Evolutionary conservation across 2,113 vertebrate species (phyloP).

Genomic region (Mesocricetus auratus): DNA sequence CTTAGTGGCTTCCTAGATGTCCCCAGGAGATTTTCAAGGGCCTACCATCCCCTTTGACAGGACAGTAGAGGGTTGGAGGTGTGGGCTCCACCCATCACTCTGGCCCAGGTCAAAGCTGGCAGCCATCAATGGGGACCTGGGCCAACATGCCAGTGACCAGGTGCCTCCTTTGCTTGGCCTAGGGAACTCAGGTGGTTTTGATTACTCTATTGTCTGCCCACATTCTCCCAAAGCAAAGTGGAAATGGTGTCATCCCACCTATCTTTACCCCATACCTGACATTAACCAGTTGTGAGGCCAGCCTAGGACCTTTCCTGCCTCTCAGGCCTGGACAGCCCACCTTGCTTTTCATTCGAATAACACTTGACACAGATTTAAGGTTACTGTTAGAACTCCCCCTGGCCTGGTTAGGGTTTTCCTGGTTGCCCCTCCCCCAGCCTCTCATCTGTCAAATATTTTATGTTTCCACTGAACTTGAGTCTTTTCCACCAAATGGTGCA

Average conservation of each 20-base stretch:
- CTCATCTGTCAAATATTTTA: accelerated
- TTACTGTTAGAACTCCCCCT: not conserved
- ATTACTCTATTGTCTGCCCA: not conserved
- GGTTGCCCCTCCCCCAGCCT: no score
- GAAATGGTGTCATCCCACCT: not conserved
- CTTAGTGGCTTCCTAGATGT: accelerated
- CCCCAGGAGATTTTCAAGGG: not conserved
- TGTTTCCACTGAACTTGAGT: not conserved
- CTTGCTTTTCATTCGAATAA: no score
- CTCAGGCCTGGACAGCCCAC: not conserved
- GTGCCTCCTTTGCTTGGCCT: not conserved
- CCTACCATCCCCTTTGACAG: accelerated
- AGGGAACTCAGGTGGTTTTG: not conserved
- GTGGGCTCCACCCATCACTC: not conserved
- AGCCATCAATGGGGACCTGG: not conserved
- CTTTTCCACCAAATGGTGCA: not conserved
- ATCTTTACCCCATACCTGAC: accelerated
- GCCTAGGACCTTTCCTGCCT: accelerated
- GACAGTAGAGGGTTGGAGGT: not conserved
- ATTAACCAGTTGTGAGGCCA: accelerated
- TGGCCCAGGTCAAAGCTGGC: not conserved
- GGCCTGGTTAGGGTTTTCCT: not conserved
- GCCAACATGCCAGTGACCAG: not conserved
- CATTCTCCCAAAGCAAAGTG: not conserved
- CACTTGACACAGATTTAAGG: not conserved